Evolutionary conservation across 2,113 vertebrate species (phyloP), one percentile per base, ranked within the genome.

Genomic region (Cygnus atratus): DNA sequence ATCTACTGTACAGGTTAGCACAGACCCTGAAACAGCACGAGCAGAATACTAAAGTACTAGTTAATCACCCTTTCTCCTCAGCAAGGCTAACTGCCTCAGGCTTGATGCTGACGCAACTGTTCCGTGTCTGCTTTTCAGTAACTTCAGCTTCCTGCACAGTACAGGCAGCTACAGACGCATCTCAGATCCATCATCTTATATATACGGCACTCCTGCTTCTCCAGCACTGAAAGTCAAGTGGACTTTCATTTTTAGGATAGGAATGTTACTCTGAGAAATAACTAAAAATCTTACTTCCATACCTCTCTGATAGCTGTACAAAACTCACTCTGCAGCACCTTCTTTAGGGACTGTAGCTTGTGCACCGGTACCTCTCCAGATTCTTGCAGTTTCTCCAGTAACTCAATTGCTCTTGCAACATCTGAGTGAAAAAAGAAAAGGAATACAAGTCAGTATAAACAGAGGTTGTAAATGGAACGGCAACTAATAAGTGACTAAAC

Each of bases 301-400:
- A 99, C 99, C 99, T 99, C 99, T 98, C 99, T 98, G 97, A 99
- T 99, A 95, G 99, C 99, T 54, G 99, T 99, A 97, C 99, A 99
- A 98, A 99, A 99, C 97, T 99, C 99, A 96, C 99, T 99, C 98
- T 99, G 99, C 89, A 99, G 98, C 63, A 99, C 99, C 96, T 99
- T 99, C 98, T 99, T 99, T 95, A 99, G 98, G 24, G 99, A 99
- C 90, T 99, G 99, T 67, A 99, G 98, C 93, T 99, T 99, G 95
- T 99, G 99, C 35, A 99, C 99, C 33, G 99, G 99, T 92, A 99
- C 98, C 87, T 99, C 99, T 87, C 99, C 99, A 29, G 99, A 99
- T 95, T 99, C 99, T 98, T 99, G 99, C 74, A 99, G 98, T 97
- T 99, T 99, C 97, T 99, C 99, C 98, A 99, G 98, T 96, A 99